Conservation (phyloP, 2,888 invertebrate species). For the Habrosyne pyritoides region DNA sequence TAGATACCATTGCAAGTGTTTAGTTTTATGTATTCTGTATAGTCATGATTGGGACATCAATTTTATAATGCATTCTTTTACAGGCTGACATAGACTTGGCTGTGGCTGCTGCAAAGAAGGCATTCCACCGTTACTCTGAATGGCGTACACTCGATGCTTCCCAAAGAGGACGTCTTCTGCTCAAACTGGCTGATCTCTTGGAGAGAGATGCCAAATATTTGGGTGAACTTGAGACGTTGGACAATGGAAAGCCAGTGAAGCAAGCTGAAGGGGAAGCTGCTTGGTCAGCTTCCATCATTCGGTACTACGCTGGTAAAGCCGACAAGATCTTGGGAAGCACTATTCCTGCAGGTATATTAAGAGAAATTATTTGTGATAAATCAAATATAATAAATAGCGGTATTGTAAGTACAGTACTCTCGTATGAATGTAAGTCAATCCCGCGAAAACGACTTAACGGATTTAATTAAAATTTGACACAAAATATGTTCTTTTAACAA, state of each 20-base stretch:
- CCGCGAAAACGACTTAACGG: too few species aligned
- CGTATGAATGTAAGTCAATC: too few species aligned
- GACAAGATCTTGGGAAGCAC: constrained; percentile 93
- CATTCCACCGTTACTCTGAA: constrained; percentile 88
- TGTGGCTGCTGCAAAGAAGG: constrained; percentile 90
- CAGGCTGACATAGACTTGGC: constrained; percentile 92
- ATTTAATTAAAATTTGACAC: too few species aligned
- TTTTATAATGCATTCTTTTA: constrained; percentile 1
- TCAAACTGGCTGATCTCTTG: constrained; percentile 89
- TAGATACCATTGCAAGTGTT: too few species aligned
- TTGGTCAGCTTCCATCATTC: constrained; percentile 83
- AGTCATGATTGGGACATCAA: background rate
- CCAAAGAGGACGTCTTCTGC: constrained; percentile 88
- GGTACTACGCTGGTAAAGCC: constrained; percentile 96
- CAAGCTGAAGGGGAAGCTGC: constrained; percentile 86
- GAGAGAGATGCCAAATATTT: constrained; percentile 88
- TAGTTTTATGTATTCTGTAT: too few species aligned
- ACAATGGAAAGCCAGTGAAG: constrained; percentile 95
- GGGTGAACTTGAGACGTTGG: constrained; percentile 94
- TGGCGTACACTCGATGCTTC: constrained; percentile 93
- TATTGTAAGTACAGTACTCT: too few species aligned
- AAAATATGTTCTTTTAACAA: too few species aligned
- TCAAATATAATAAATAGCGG: too few species aligned
- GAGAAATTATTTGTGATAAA: background rate
- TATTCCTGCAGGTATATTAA: constrained; percentile 83